Evolutionary conservation across 1,140 invertebrate genomes (phyloP), one percentile per base, ranked within the genome.

Genomic region (Capitella teleta): DNA sequence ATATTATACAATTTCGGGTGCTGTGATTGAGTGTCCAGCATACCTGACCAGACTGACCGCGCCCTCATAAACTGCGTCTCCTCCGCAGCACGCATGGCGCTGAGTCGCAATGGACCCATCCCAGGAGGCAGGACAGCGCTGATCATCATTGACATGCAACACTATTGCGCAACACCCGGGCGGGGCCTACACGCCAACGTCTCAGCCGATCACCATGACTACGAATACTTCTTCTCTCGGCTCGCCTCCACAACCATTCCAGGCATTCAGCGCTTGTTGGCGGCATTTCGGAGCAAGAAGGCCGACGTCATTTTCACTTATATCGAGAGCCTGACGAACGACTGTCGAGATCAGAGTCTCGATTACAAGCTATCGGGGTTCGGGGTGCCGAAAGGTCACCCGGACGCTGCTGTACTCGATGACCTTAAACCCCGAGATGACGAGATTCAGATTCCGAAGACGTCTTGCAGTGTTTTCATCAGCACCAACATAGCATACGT

Each of bases 401-500:
- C 28, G 4, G n/a, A n/a, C 3, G 46, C 28, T 18, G 3, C 19
- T n/a, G 21, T 48, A 8, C 19, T 48, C 14, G 16, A 34, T 16
- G 46, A 16, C 19, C 19, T 48, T 5, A 18, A 24, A 16, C 46
- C 46, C 2, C 23, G 14, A 8, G 12, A 30, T 3, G 46, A 48
- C 32, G 46, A 48, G 19, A 34, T 48, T 21, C 16, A 18, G 46
- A 34, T 48, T 2, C 28, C 28, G 14, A 48, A 48, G 32, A 48
- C 46, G 28, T 28, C 23, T 26, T 34, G 28, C 18, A 23, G 28
- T 23, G 46, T 48, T 4, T 48, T 48, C 32, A 48, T 36, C 32
- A 34, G 28, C 18, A 48, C 46, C 28, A 48, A 48, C 28, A 48
- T 48, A 21, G 46, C 32, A 10, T 48, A 48, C 28, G 28, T 48